Conservation (phyloP, 1,140 invertebrate species). For the Drosophila nasuta region DNA sequence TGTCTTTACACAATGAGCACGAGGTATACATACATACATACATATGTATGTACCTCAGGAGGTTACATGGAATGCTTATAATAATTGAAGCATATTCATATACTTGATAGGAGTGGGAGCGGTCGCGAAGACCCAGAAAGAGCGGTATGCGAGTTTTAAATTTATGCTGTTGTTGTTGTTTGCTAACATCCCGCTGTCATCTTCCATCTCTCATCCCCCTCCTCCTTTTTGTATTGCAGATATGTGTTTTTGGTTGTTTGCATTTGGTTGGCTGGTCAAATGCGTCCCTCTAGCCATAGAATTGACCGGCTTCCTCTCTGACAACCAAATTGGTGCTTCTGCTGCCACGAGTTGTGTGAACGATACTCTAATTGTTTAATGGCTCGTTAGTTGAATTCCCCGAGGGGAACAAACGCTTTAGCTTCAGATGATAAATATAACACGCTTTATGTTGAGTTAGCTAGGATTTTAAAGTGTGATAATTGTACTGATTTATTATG, state of each 20-base stretch:
- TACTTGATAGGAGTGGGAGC: slow-evolving; percentile 17
- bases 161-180: slow-evolving; percentile 10
- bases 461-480: slow-evolving; percentile 68
- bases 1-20: slow-evolving; percentile 37
- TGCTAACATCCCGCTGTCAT: not conserved
- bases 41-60: slow-evolving; percentile 43
- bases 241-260: slow-evolving; percentile 64
- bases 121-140: slow-evolving; percentile 5
- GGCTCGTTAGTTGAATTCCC: slow-evolving; percentile 74
- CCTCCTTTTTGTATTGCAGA: slow-evolving; percentile 9
- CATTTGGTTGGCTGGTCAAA: slow-evolving; percentile 77
- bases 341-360: slow-evolving; percentile 10
- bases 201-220: slow-evolving; percentile 5
- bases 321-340: slow-evolving; percentile 2
- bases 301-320: slow-evolving; percentile 2
- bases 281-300: slow-evolving; percentile 58
- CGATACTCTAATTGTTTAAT: slow-evolving; percentile 78
- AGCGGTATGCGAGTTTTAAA: slow-evolving; percentile 29
- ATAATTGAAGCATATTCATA: slow-evolving; percentile 78
- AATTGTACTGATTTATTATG: slow-evolving; percentile 69
- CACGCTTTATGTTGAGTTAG: not conserved
- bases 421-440: slow-evolving; percentile 18
- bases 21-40: slow-evolving; percentile 74
- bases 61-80: slow-evolving; percentile 50
- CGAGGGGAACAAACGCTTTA: slow-evolving; percentile 48